Evolutionary conservation across 1,140 invertebrate genomes (phyloP).

Genomic region (Saccostrea cuccullata): DNA sequence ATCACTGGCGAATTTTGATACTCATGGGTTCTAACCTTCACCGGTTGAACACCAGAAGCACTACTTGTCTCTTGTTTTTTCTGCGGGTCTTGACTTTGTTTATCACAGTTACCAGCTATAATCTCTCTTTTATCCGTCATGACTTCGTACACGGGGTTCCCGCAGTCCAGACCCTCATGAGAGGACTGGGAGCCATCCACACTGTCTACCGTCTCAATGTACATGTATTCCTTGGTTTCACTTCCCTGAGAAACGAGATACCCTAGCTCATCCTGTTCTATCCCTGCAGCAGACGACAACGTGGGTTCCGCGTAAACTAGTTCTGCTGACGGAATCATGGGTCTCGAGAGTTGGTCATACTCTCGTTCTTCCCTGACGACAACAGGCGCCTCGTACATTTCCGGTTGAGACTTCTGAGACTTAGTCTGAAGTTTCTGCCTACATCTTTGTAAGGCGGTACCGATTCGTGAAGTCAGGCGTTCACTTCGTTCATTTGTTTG

Average conservation of each 20-base stretch:
- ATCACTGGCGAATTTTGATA: background rate
- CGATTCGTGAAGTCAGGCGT: background rate
- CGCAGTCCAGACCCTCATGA: background rate
- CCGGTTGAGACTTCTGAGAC: background rate
- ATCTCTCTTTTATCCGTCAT: background rate
- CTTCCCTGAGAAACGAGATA: constrained; percentile 3
- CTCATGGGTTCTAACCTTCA: background rate
- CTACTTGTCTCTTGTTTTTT: background rate
- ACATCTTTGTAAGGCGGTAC: background rate
- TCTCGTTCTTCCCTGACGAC: background rate
- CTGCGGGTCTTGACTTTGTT: background rate
- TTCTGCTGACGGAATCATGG: background rate
- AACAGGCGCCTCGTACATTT: background rate
- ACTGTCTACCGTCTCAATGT: background rate
- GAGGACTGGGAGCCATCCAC: background rate
- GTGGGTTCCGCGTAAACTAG: background rate
- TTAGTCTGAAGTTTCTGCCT: background rate
- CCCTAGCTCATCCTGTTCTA: constrained; percentile 7
- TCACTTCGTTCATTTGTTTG: background rate
- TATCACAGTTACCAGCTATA: background rate
- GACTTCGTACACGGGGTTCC: background rate
- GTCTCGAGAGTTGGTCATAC: background rate
- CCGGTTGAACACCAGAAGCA: background rate
- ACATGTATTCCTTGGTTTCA: background rate
- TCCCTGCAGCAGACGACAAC: background rate